Percentiles rank a stretch among this genome's conserved stretches.
Evolutionary conservation across 2,113 vertebrate genomes (phyloP).

Genomic region (Stigmatopora argus): DNA sequence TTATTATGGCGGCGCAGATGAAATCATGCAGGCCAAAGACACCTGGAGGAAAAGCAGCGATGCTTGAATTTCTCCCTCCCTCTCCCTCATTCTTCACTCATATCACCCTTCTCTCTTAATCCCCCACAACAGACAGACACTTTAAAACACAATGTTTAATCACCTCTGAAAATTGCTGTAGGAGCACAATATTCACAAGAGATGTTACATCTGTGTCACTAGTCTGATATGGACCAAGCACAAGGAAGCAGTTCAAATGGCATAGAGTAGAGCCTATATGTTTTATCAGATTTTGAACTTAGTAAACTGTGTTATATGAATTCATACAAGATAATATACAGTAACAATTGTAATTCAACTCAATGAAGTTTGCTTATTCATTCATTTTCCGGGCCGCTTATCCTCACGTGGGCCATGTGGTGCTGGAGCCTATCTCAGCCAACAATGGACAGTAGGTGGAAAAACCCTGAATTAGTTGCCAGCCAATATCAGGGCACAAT

Average conservation of each 20-base stretch:
- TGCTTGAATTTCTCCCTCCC: slow-evolving; percentile 73
- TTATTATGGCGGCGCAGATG: slow-evolving; percentile 96
- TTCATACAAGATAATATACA: not conserved
- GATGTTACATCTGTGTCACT: slow-evolving; percentile 32
- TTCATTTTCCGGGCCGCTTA: too few relatives aligned
- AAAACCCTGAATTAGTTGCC: too few relatives aligned
- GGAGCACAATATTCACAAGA: slow-evolving; percentile 14
- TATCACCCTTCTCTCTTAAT: slow-evolving; percentile 49
- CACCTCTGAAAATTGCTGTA: slow-evolving; percentile 20
- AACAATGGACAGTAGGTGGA: too few relatives aligned
- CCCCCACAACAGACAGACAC: slow-evolving; percentile 37
- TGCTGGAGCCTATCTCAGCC: too few relatives aligned
- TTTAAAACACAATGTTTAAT: slow-evolving; percentile 41
- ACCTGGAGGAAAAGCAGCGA: slow-evolving; percentile 87
- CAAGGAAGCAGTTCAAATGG: slow-evolving; percentile 22
- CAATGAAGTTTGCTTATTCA: slow-evolving; percentile 12
- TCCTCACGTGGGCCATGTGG: too few relatives aligned
- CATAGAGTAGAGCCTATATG: slow-evolving; percentile 2
- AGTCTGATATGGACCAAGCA: slow-evolving; percentile 24
- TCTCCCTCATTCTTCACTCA: slow-evolving; percentile 16
- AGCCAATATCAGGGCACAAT: too few relatives aligned
- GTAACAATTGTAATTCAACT: slow-evolving; percentile 14
- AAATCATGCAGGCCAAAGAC: slow-evolving; percentile 88
- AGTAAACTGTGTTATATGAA: slow-evolving; percentile 4
- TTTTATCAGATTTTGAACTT: not conserved